Percentiles rank a stretch among this genome's conserved stretches.
These are phyloP conservation scores for Trilocha varians DNA, from an alignment of 2,888 invertebrate species.

Conservation along the genomic window DNA sequence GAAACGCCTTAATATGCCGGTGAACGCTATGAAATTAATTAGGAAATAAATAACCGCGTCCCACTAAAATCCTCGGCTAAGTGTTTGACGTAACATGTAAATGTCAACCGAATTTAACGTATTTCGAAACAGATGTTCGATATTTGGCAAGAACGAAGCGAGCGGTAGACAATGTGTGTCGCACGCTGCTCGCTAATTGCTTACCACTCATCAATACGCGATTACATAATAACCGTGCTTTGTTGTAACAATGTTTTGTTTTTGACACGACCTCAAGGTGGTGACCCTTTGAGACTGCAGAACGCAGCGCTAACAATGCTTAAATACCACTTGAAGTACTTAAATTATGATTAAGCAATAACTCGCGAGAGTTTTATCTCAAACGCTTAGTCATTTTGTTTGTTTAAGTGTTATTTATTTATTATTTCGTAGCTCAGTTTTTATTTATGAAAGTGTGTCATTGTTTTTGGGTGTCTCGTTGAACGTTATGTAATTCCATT, in stretches of 20 bases:
- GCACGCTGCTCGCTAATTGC: constrained; percentile 31
- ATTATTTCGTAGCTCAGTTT: not conserved
- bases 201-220: constrained; percentile 25
- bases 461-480: too few relatives aligned
- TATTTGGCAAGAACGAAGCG: constrained; percentile 5
- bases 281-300: constrained; percentile 6
- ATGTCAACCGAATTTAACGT: not conserved
- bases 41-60: not conserved
- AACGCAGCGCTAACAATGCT: not conserved
- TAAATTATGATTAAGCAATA: not conserved
- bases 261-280: constrained; percentile 4
- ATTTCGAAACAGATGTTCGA: not conserved
- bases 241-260: constrained; percentile 9
- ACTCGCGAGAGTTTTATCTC: not conserved
- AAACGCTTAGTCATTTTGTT: not conserved
- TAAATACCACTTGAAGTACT: not conserved
- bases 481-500: too few relatives aligned
- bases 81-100: not conserved
- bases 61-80: not conserved
- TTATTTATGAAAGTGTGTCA: too few relatives aligned
- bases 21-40: not conserved
- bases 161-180: constrained; percentile 16
- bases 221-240: constrained; percentile 21
- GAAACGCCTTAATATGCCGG: too few relatives aligned
- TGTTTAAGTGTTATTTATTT: not conserved